Evolutionary conservation across 2,888 invertebrate genomes (phyloP).

Genomic region (Pantelozetes paolii): DNA sequence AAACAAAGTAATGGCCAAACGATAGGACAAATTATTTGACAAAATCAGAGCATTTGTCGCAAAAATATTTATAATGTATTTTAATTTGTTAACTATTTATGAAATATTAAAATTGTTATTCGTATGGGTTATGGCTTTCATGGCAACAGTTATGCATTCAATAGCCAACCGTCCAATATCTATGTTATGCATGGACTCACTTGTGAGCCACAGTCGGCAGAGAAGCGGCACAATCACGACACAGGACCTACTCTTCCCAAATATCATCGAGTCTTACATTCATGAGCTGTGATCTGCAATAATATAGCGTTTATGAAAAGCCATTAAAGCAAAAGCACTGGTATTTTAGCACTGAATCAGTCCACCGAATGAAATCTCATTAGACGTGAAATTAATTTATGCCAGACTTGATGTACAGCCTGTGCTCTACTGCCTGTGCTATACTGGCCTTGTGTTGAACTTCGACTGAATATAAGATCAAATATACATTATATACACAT

Average conservation of each 20-base stretch:
- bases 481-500: slow-evolving; percentile 3
- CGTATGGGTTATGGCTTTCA: slow-evolving; percentile 26
- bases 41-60: slow-evolving; percentile 5
- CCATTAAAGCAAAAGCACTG: slow-evolving; percentile 17
- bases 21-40: too few species aligned
- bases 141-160: slow-evolving; percentile 29
- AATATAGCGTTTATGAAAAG: slow-evolving; percentile 19
- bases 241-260: not conserved
- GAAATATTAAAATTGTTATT: slow-evolving; percentile 28
- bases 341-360: not conserved
- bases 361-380: slow-evolving; percentile 35
- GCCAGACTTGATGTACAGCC: slow-evolving; percentile 22
- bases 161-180: slow-evolving; percentile 12
- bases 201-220: not conserved
- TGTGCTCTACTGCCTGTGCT: not conserved
- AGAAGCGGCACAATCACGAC: slow-evolving; percentile 2
- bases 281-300: not conserved
- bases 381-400: slow-evolving; percentile 38
- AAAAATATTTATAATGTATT: not conserved
- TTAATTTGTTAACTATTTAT: not conserved
- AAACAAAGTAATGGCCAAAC: slow-evolving; percentile 3
- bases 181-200: slow-evolving; percentile 25
- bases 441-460: slow-evolving; percentile 24
- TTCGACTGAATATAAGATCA: not conserved
- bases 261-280: slow-evolving; percentile 9